Conservation (phyloP, 2,113 vertebrate species). For the Ibidorhyncha struthersii region DNA sequence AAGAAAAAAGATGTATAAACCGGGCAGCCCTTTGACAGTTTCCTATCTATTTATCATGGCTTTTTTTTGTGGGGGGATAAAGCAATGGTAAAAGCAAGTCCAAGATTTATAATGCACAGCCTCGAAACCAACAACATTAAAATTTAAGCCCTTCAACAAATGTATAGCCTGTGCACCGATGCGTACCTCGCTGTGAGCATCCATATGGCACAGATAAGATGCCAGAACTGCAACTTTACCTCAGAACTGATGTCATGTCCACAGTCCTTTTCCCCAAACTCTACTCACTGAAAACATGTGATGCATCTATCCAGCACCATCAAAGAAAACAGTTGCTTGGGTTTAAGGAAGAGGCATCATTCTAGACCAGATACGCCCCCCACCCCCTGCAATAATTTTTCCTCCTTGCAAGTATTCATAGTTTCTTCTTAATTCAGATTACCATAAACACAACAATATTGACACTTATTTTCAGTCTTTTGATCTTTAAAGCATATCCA, state of each 20-base stretch:
- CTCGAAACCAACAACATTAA: background rate
- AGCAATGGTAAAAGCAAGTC: background rate
- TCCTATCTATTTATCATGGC: background rate
- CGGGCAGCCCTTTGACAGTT: background rate
- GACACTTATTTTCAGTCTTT: background rate
- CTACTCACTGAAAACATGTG: background rate
- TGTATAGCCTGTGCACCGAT: background rate
- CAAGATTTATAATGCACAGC: background rate
- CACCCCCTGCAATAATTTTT: background rate
- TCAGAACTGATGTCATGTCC: background rate
- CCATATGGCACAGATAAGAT: background rate
- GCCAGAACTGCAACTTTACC: background rate
- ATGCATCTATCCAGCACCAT: background rate
- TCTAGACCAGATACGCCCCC: background rate
- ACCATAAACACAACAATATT: background rate
- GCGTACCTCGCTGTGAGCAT: background rate
- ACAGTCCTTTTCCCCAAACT: background rate
- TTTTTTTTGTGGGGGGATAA: background rate
- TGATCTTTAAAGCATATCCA: background rate
- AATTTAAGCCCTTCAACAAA: background rate
- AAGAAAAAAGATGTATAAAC: background rate
- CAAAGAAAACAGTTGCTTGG: background rate
- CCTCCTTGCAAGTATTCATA: background rate
- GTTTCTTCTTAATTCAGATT: background rate
- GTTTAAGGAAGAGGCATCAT: background rate